Percentiles rank a stretch among this genome's conserved stretches.
phyloP scores from a whole-genome alignment of 2,797 vertebrate genomes.

The Aldrovandia affinis region DNA sequence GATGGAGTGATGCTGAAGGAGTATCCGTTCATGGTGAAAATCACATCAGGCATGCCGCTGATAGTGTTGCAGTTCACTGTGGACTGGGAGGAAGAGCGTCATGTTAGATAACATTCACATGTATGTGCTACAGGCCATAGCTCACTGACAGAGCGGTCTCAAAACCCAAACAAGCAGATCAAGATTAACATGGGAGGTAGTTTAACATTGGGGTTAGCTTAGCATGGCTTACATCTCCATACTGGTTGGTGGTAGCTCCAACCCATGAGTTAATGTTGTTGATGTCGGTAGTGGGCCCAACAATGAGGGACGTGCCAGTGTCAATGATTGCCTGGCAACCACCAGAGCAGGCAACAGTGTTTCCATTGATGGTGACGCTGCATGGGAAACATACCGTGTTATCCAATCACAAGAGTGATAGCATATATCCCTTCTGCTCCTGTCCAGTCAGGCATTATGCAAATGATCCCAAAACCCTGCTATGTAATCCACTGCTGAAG shows the following conservation, averaged over 20 bases:
- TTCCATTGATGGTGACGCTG: constrained; percentile 37
- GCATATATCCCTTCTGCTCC: neutral
- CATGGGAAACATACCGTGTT: neutral
- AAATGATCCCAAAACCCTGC: neutral
- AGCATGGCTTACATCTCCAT: constrained; percentile 27
- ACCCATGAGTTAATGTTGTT: neutral
- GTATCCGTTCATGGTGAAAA: constrained; percentile 28
- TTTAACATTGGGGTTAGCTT: too few species aligned
- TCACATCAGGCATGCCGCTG: constrained; percentile 32
- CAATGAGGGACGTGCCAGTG: constrained; percentile 35
- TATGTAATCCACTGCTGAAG: neutral
- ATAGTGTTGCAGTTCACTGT: constrained; percentile 30
- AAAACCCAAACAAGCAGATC: too few species aligned
- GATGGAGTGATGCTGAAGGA: constrained; percentile 58
- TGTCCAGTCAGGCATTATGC: neutral
- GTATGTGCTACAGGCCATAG: too few species aligned
- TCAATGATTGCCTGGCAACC: constrained; percentile 43
- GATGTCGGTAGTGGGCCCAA: constrained; percentile 25
- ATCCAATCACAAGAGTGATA: neutral
- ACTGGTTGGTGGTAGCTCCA: constrained; percentile 7
- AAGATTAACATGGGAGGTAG: too few species aligned
- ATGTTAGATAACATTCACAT: neutral
- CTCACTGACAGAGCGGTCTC: too few species aligned
- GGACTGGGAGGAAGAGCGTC: constrained; percentile 3
- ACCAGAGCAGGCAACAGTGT: constrained; percentile 20